phyloP scores from a whole-genome alignment of 2,113 vertebrate genomes.

The Oncorhynchus clarkii region DNA sequence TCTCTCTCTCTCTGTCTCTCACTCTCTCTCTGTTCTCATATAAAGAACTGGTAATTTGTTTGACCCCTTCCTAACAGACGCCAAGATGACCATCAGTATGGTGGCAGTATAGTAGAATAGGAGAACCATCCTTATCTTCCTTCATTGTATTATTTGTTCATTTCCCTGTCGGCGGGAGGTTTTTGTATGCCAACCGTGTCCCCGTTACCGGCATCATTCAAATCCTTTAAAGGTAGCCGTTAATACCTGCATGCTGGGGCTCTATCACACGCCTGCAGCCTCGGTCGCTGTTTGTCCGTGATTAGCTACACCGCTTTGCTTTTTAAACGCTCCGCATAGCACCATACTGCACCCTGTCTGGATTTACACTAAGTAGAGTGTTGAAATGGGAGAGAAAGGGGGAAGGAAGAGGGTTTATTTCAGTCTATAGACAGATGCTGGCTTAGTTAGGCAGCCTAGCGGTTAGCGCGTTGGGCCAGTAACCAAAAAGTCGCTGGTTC shows the following conservation, averaged over 20 bases:
- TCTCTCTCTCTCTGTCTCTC: no score
- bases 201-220: conserved; percentile 19
- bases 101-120: neutral
- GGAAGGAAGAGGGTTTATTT: conserved; percentile 48
- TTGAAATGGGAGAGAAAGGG: conserved; percentile 50
- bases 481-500: no score
- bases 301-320: conserved; percentile 28
- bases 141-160: conserved; percentile 30
- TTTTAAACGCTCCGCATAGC: neutral
- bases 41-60: conserved; percentile 19
- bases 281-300: conserved; percentile 15
- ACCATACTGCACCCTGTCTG: neutral
- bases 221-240: conserved; percentile 12
- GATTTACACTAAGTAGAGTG: conserved; percentile 26
- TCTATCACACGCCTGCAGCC: conserved; percentile 36
- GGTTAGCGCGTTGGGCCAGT: no score
- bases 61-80: conserved; percentile 16
- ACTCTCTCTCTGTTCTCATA: neutral
- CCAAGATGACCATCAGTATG: conserved; percentile 4
- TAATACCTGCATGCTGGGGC: conserved; percentile 30
- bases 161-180: conserved; percentile 23
- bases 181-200: conserved; percentile 9
- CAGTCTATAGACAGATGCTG: neutral
- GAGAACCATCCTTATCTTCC: conserved; percentile 23
- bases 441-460: neutral